These are phyloP conservation scores for Tyrophagus putrescentiae DNA, from an alignment of 1,140 invertebrate species.

Conservation along the genomic window DNA sequence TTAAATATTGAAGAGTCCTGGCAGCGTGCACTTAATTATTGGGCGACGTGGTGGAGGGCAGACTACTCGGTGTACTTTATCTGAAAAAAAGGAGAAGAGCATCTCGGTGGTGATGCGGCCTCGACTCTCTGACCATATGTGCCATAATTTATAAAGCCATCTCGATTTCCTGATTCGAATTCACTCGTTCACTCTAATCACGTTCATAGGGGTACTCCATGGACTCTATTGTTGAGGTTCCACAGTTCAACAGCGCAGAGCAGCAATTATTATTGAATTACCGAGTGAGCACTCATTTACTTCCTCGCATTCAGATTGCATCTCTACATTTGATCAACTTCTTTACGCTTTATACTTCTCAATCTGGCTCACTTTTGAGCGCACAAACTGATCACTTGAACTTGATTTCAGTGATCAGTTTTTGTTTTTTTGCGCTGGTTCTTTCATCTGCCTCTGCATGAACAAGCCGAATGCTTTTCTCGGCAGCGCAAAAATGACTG, in stretches of 20 bases:
- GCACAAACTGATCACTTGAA: too few species aligned
- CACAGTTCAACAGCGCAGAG: not conserved
- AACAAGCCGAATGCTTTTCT: too few species aligned
- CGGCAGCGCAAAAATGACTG: too few species aligned
- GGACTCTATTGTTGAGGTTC: not conserved
- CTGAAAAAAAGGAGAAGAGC: too few species aligned
- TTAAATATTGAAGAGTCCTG: not conserved
- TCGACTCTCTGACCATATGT: not conserved
- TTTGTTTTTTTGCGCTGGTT: too few species aligned
- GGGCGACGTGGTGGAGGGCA: not conserved
- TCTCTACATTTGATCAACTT: not conserved
- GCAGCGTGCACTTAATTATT: conserved; percentile 6
- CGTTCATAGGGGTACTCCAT: not conserved
- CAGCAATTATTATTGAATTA: conserved; percentile 11
- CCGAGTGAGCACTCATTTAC: not conserved
- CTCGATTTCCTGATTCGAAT: not conserved
- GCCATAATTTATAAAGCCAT: conserved; percentile 10
- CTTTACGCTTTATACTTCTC: too few species aligned
- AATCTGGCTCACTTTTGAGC: too few species aligned
- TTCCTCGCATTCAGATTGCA: conserved; percentile 1
- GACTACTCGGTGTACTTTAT: not conserved
- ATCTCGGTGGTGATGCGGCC: too few species aligned
- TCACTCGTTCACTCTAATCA: conserved; percentile 13
- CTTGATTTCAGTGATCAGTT: too few species aligned
- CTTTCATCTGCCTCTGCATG: too few species aligned